Evolutionary conservation across 2,888 invertebrate genomes (phyloP), one percentile per base, ranked within the genome.

Genomic region (Eupsilia transversa): DNA sequence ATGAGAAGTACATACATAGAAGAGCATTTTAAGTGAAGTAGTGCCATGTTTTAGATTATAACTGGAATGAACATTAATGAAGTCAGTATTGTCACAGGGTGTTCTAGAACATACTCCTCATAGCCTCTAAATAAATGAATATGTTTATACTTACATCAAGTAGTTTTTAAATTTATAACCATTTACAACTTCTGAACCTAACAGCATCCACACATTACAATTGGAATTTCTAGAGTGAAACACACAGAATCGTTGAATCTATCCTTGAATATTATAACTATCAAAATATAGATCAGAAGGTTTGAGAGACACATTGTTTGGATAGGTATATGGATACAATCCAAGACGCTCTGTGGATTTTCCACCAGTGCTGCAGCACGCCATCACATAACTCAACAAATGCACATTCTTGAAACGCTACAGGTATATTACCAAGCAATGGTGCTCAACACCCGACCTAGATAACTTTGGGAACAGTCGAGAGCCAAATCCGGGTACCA

Each of bases 401-500:
- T 96, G 94, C 94, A 94, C 93, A 93, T 94, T 92, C 89, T 92
- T 87, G 87, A 93, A 95, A 95, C 93, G 94, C 94, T 93, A 93
- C 92, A 93, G 93, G 92, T 92, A 91, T 91, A 79, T 87, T 80
- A 90, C 92, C 90, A 92, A 93, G 94, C 93, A 91, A 92, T 91
- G 87, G 91, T 89, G 92, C 94, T 93, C 90, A 86, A 91, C 93
- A 92, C 93, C 92, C 92, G 89, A 93, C 92, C 92, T 94, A 93
- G 89, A 94, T 92, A 94, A 94, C 94, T 95, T 95, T 94, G 94
- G 94, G 95, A 94, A 95, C 92, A 91, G 91, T 94, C 91, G 89
- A 95, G 94, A 96, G 96, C 95, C 95, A 94, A 95, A 95, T 94
- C 94, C 92, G 95, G 95, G 95, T 96, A 95, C 91, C 91, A 95